A percentile compares a stretch with the other conserved stretches of the same genome.
These are phyloP conservation scores for Copidosoma aretas DNA, from an alignment of 2,888 invertebrate species.

Conservation along the genomic window DNA sequence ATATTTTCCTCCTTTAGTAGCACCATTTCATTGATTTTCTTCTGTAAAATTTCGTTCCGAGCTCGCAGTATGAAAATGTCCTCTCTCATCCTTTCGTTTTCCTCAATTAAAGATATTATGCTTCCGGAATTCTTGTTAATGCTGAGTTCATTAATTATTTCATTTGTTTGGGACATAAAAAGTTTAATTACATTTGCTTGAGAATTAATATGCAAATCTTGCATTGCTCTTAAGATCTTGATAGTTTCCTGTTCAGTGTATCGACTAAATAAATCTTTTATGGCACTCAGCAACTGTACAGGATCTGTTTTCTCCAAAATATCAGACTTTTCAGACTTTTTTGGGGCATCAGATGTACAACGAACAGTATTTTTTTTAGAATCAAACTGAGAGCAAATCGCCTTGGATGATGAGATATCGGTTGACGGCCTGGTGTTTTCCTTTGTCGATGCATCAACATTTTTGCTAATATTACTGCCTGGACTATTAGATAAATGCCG, in stretches of 20 bases:
- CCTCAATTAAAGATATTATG: conserved; percentile 47
- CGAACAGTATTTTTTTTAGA: conserved; percentile 41
- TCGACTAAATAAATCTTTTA: conserved; percentile 55
- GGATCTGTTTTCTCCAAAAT: conserved; percentile 49
- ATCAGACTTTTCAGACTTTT: conserved; percentile 46
- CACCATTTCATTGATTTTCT: conserved; percentile 49
- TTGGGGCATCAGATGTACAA: conserved; percentile 36
- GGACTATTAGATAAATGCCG: conserved; percentile 40
- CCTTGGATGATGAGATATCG: conserved; percentile 47
- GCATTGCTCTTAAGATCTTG: conserved; percentile 53
- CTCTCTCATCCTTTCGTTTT: conserved; percentile 53
- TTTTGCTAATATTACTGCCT: conserved; percentile 41
- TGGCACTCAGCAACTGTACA: conserved; percentile 50
- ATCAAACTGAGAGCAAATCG: conserved; percentile 37
- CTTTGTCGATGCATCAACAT: conserved; percentile 51
- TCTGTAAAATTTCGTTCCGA: conserved; percentile 51
- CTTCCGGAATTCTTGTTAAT: conserved; percentile 45
- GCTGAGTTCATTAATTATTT: conserved; percentile 49
- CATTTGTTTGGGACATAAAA: conserved; percentile 52
- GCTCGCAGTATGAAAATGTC: conserved; percentile 48
- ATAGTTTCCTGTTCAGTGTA: conserved; percentile 55
- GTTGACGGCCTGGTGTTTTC: conserved; percentile 53
- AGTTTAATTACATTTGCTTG: conserved; percentile 55
- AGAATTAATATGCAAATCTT: conserved; percentile 53
- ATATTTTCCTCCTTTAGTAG: conserved; percentile 54